These are phyloP conservation scores for Coendou prehensilis DNA, from an alignment of 2,797 vertebrate species.

Conservation along the genomic window DNA sequence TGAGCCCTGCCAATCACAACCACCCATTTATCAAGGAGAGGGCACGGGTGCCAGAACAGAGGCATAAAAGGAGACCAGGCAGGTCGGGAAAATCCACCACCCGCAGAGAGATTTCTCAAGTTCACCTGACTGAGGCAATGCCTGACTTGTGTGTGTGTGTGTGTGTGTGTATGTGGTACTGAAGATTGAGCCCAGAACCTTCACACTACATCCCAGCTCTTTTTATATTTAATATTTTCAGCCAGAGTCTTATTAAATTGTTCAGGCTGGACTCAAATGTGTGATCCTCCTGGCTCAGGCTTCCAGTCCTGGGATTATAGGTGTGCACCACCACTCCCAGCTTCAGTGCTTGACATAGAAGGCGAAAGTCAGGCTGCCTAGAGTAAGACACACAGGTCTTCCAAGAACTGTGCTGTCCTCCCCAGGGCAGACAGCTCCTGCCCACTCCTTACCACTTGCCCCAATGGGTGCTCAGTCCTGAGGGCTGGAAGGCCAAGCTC, in stretches of 20 bases:
- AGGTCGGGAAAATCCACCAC: not conserved
- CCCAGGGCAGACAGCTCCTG: accelerated
- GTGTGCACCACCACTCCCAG: not conserved
- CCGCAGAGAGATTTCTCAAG: not conserved
- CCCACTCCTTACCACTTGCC: not conserved
- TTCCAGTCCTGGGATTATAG: not conserved
- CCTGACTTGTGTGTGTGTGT: not conserved
- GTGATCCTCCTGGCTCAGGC: not conserved
- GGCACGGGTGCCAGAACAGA: not conserved
- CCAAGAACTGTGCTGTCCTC: not conserved
- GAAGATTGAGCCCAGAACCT: not conserved
- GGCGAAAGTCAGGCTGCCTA: not conserved
- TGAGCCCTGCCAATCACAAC: not conserved
- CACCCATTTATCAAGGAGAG: not conserved
- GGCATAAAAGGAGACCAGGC: not conserved
- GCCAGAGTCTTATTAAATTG: not conserved
- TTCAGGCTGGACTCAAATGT: not conserved
- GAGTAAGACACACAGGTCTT: not conserved
- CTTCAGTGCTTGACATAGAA: not conserved
- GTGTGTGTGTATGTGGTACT: not conserved
- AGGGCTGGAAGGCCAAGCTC: not conserved
- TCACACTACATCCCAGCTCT: not conserved
- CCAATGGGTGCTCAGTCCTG: not conserved
- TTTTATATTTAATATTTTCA: not conserved
- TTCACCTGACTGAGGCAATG: not conserved